These are phyloP conservation scores for Nezara viridula DNA, from an alignment of 2,888 invertebrate species.

Conservation along the genomic window DNA sequence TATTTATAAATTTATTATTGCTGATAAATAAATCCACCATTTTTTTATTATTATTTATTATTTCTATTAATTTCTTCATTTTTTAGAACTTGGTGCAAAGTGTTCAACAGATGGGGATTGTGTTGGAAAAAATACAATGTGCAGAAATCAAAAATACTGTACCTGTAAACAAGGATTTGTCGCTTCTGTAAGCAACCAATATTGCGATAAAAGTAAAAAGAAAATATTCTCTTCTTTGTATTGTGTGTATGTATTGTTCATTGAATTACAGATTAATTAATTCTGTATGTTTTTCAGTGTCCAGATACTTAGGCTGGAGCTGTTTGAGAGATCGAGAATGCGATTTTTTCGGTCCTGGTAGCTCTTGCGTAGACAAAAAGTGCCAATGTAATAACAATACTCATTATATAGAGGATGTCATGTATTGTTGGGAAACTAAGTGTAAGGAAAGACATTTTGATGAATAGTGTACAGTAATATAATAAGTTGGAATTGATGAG, in stretches of 20 bases:
- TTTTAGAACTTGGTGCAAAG: constrained; percentile 67
- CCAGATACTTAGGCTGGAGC: constrained; percentile 63
- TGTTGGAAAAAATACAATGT: constrained; percentile 65
- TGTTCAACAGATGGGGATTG: constrained; percentile 64
- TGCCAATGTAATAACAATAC: constrained; percentile 67
- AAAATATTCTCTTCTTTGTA: constrained; percentile 32
- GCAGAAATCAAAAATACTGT: constrained; percentile 66
- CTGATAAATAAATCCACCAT: not conserved
- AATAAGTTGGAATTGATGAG: too few species aligned
- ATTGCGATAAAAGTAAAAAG: constrained; percentile 67
- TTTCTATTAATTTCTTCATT: constrained; percentile 21
- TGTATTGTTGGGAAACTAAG: constrained; percentile 68
- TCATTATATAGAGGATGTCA: constrained; percentile 66
- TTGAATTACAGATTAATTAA: too few species aligned
- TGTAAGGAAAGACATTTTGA: constrained; percentile 59
- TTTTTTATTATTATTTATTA: not conserved
- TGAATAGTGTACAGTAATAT: not conserved
- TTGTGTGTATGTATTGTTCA: too few species aligned
- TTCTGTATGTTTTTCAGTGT: constrained; percentile 65
- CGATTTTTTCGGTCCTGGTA: constrained; percentile 67
- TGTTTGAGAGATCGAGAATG: constrained; percentile 67
- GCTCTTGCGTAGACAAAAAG: constrained; percentile 64
- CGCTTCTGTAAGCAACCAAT: constrained; percentile 65
- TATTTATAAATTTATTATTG: not conserved
- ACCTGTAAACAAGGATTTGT: constrained; percentile 66